Conservation (phyloP, 1,140 invertebrate genomes). For the Ctenoplectra terminalis region DNA sequence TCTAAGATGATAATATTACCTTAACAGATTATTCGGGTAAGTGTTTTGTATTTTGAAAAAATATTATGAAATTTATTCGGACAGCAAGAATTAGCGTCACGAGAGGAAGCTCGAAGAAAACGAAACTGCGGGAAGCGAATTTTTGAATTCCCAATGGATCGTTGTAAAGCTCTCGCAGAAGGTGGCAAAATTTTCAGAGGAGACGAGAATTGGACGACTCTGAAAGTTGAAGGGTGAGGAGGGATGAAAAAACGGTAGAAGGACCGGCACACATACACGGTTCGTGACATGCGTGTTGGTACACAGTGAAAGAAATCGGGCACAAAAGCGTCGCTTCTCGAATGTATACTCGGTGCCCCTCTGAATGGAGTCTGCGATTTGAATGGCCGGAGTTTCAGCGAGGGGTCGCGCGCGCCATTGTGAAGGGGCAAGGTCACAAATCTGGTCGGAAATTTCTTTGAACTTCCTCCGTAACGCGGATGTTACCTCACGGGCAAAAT, state of each 20-base stretch:
- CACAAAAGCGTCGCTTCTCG: conserved; percentile 77
- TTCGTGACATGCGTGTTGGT: conserved; percentile 32
- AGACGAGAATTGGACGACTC: conserved; percentile 50
- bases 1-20: too few species aligned
- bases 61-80: background rate
- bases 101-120: background rate
- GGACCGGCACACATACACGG: conserved; percentile 33
- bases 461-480: conserved; percentile 64
- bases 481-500: conserved; percentile 64
- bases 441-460: conserved; percentile 76
- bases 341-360: conserved; percentile 69
- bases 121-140: background rate
- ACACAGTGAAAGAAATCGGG: conserved; percentile 75
- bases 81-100: background rate
- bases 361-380: conserved; percentile 80
- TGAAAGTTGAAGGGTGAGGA: conserved; percentile 36
- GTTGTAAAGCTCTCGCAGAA: background rate
- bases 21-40: too few species aligned
- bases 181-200: conserved; percentile 21
- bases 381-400: conserved; percentile 73
- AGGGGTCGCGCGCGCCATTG: conserved; percentile 78
- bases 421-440: conserved; percentile 81
- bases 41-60: background rate
- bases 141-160: background rate
- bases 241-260: conserved; percentile 63